These are phyloP conservation scores for Trematomus bernacchii DNA, from an alignment of 2,797 vertebrate species.

Conservation along the genomic window DNA sequence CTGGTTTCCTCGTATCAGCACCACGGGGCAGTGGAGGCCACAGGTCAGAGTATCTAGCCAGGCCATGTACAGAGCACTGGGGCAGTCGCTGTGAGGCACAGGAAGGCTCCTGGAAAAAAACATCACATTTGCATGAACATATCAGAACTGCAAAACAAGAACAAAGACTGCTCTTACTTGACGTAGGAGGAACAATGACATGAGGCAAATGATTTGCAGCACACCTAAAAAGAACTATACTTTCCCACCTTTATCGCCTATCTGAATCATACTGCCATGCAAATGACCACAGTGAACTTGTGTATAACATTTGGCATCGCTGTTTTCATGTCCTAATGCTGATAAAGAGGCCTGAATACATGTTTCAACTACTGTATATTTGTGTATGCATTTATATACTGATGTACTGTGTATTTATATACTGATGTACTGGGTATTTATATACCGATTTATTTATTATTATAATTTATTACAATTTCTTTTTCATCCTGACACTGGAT, in stretches of 20 bases:
- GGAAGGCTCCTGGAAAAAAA: slow-evolving; percentile 77
- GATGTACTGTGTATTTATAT: too few relatives aligned
- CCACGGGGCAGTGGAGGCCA: slow-evolving; percentile 71
- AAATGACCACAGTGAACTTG: not conserved
- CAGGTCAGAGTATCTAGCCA: slow-evolving; percentile 82
- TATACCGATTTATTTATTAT: too few relatives aligned
- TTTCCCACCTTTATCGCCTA: not conserved
- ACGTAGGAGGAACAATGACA: not conserved
- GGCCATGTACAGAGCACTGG: slow-evolving; percentile 83
- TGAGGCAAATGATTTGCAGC: slow-evolving; percentile 1
- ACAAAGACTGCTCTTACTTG: not conserved
- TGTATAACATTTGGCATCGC: not conserved
- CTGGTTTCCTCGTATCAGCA: slow-evolving; percentile 85
- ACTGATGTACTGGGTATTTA: too few relatives aligned
- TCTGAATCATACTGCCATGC: not conserved
- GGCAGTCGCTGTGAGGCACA: slow-evolving; percentile 77
- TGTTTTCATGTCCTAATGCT: not conserved
- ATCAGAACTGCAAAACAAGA: too few relatives aligned
- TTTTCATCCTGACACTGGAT: too few relatives aligned
- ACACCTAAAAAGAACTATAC: not conserved
- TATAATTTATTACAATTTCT: too few relatives aligned
- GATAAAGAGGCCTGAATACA: not conserved
- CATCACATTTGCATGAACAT: not conserved
- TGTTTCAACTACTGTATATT: too few relatives aligned
- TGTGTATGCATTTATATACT: too few relatives aligned